These are phyloP conservation scores for Colinus virginianus DNA, from an alignment of 2,113 vertebrate genomes.

Conservation along the genomic window DNA sequence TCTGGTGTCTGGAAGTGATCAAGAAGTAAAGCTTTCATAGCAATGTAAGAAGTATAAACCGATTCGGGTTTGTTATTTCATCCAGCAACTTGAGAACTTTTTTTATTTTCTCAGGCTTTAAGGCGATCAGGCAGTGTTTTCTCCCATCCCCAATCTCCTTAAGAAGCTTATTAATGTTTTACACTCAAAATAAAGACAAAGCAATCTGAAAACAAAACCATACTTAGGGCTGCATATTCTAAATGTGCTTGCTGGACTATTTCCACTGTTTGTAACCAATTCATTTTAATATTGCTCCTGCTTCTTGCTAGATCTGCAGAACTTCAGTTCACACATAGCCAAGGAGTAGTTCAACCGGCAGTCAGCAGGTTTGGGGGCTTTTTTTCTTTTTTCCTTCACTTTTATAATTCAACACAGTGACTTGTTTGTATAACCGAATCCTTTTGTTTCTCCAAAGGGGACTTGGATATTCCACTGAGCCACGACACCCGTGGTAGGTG, in stretches of 20 bases:
- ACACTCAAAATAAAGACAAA: constrained; percentile 61
- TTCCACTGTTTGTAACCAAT: constrained; percentile 49
- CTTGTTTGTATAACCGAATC: constrained; percentile 67
- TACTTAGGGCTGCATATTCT: constrained; percentile 20
- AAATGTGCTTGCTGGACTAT: constrained; percentile 35
- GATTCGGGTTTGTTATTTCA: constrained; percentile 66
- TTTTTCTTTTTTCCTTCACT: not conserved
- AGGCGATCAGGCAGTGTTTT: constrained; percentile 55
- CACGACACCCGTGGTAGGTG: not conserved
- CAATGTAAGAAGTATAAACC: constrained; percentile 55
- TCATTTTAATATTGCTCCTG: constrained; percentile 30
- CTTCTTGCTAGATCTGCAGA: constrained; percentile 44
- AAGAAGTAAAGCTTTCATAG: constrained; percentile 64
- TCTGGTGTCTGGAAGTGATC: constrained; percentile 66
- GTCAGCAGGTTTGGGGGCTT: not conserved
- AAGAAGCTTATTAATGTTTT: constrained; percentile 46
- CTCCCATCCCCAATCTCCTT: constrained; percentile 9
- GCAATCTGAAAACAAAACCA: constrained; percentile 35
- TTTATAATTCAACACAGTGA: constrained; percentile 21
- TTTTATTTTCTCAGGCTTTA: constrained; percentile 52
- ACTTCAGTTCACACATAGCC: constrained; percentile 6
- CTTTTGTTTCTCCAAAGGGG: constrained; percentile 66
- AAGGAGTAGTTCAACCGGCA: constrained; percentile 17
- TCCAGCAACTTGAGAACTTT: constrained; percentile 48
- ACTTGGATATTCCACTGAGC: constrained; percentile 56